Evolutionary conservation across 2,888 invertebrate genomes (phyloP).

Genomic region (Anaspis maculata): DNA sequence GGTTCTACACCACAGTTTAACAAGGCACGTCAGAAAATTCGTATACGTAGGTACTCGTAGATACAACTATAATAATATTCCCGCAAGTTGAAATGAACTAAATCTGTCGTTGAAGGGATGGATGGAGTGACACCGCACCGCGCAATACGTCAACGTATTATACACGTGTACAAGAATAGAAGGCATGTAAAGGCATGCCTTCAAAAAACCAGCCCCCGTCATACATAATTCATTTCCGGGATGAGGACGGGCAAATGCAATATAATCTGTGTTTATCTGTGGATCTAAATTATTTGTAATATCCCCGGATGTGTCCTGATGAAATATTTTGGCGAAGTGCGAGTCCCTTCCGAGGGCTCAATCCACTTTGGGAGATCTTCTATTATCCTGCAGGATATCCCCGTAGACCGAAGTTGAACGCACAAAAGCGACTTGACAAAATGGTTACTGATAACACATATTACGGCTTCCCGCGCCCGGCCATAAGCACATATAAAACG

Average conservation of each 20-base stretch:
- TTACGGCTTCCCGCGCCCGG: slow-evolving; percentile 21
- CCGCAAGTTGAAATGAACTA: too few relatives aligned
- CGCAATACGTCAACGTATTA: too few relatives aligned
- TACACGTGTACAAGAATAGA: too few relatives aligned
- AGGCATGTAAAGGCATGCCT: too few relatives aligned
- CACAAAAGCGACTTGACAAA: slow-evolving; percentile 33
- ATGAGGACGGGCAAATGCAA: slow-evolving; percentile 14
- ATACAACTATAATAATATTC: too few relatives aligned
- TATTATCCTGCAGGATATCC: slow-evolving; percentile 30
- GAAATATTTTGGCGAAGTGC: slow-evolving; percentile 23
- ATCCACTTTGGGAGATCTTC: slow-evolving; percentile 29
- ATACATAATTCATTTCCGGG: slow-evolving; percentile 10
- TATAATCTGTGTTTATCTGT: slow-evolving; percentile 23
- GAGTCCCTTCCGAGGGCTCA: slow-evolving; percentile 23
- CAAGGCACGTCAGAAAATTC: too few relatives aligned
- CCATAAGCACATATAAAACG: slow-evolving; percentile 24
- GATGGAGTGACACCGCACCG: too few relatives aligned
- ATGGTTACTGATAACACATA: slow-evolving; percentile 32
- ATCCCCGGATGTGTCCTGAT: slow-evolving; percentile 22
- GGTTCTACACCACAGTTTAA: too few relatives aligned
- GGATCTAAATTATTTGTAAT: slow-evolving; percentile 28
- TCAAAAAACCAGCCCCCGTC: too few relatives aligned
- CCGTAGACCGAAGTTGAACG: slow-evolving; percentile 22
- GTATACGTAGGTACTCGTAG: too few relatives aligned
- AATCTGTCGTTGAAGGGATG: too few relatives aligned